Evolutionary conservation across 2,113 vertebrate genomes (phyloP).

Genomic region (Chaetodon auriga): DNA sequence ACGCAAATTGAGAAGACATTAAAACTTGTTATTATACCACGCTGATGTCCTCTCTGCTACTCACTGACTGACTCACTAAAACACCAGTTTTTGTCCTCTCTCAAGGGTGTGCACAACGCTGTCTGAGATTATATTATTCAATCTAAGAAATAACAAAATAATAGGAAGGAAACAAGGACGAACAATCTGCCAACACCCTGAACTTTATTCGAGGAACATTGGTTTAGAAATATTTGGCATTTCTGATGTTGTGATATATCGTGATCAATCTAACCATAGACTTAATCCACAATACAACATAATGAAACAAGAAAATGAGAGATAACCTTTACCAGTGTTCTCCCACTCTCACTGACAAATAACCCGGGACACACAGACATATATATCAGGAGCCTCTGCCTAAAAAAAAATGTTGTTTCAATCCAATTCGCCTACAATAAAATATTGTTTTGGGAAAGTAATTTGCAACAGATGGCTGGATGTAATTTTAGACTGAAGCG

Average conservation of each 20-base stretch:
- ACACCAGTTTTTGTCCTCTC: constrained; percentile 12
- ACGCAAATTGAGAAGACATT: constrained; percentile 5
- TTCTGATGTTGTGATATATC: not conserved
- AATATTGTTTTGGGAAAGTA: constrained; percentile 45
- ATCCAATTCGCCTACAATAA: constrained; percentile 25
- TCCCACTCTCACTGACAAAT: constrained; percentile 19
- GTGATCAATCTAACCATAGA: constrained; percentile 6
- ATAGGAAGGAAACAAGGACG: not conserved
- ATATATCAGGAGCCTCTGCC: not conserved
- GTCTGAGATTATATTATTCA: not conserved
- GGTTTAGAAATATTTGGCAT: not conserved
- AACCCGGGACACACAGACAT: not conserved
- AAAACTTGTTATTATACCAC: not conserved
- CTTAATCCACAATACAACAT: not conserved
- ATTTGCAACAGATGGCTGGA: constrained; percentile 62
- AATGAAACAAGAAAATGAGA: constrained; percentile 26
- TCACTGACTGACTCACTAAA: constrained; percentile 3
- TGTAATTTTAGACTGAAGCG: constrained; percentile 36
- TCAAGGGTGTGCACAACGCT: not conserved
- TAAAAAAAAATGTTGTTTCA: constrained; percentile 34
- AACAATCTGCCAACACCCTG: not conserved
- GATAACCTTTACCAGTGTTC: not conserved
- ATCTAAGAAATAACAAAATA: constrained; percentile 26
- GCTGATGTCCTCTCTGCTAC: not conserved
- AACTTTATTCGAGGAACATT: not conserved